Conservation (phyloP, 2,888 invertebrate species). For the Napeogenes inachia region DNA sequence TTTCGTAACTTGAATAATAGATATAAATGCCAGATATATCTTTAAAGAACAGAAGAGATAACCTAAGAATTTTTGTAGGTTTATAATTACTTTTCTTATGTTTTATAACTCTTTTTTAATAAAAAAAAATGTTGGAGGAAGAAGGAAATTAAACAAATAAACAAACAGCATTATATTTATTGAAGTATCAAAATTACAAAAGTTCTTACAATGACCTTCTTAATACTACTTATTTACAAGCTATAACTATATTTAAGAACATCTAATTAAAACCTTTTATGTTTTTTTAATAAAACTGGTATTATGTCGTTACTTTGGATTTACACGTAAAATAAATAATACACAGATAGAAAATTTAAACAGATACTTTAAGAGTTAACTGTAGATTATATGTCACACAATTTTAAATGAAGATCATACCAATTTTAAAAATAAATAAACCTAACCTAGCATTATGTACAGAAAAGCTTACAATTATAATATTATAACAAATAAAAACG, state of each 20-base stretch:
- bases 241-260: conserved; percentile 1
- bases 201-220: conserved; percentile 16
- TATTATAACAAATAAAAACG: conserved; percentile 5
- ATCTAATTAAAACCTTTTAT: not conserved
- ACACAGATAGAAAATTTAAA: conserved; percentile 3
- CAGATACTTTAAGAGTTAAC: not conserved
- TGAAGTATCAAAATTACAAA: conserved; percentile 46
- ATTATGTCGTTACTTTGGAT: conserved; percentile 73
- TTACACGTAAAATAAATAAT: conserved; percentile 15
- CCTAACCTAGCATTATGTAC: conserved; percentile 20
- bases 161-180: conserved; percentile 67
- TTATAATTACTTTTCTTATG: not conserved
- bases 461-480: conserved; percentile 16
- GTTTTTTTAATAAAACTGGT: conserved; percentile 26
- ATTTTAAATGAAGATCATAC: not conserved
- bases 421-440: conserved; percentile 4
- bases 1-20: too few relatives aligned
- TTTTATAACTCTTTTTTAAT: not conserved
- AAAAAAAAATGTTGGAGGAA: not conserved
- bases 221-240: not conserved
- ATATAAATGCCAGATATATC: too few relatives aligned
- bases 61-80: not conserved
- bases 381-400: not conserved
- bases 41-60: too few relatives aligned
- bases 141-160: conserved; percentile 28